Evolutionary conservation across 2,797 vertebrate genomes (phyloP), one percentile per base, ranked within the genome.

Genomic region (Acrossocheilus fasciatus): DNA sequence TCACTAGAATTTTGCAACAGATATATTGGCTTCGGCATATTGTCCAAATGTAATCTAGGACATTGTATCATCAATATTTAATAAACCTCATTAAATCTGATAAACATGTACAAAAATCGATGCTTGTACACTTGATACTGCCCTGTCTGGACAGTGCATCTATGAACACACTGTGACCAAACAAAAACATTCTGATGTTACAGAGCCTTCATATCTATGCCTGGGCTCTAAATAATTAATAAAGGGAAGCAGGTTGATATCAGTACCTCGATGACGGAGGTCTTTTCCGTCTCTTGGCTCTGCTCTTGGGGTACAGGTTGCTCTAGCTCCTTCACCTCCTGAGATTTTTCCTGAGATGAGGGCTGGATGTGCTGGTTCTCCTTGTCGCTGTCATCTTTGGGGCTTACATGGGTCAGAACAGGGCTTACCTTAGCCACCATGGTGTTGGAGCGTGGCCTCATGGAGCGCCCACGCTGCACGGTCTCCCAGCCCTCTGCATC

Each of bases 401-500:
- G 90, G 81, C 86, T 89, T 0, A 92, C 91, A 0, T 92, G 86
- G 78, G 94, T 95, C 86, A 95, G 88, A 81, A 93, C 92, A 4
- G 93, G 92, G 85, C 92, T 94, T 92, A 95, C 88, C 92, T 97
- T 99, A 72, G 96, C 90, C 47, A 66, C 64, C 30, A 66, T 66
- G 64, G 64, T 66, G 30, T 34, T 66, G 64, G 64, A 66, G 64
- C 98, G 97, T 54, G 98, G 96, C 70, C 96, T 96, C 85, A 98
- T 90, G 0, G 98, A 97, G 75, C 98, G 97, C 39, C 98, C 98
- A n/a, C 98, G 96, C 90, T 99, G 98, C 86, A 99, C 98, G 0
- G 97, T 99, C 88, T 99, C 97, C 98, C 98, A 99, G 68, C 98
- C 98, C 92, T 99, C 98, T 0, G 97, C 95, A 85, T 99, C 98